Base-by-base conservation (phyloP, 2,113 vertebrate genomes). In the Raja brachyura region DNA sequence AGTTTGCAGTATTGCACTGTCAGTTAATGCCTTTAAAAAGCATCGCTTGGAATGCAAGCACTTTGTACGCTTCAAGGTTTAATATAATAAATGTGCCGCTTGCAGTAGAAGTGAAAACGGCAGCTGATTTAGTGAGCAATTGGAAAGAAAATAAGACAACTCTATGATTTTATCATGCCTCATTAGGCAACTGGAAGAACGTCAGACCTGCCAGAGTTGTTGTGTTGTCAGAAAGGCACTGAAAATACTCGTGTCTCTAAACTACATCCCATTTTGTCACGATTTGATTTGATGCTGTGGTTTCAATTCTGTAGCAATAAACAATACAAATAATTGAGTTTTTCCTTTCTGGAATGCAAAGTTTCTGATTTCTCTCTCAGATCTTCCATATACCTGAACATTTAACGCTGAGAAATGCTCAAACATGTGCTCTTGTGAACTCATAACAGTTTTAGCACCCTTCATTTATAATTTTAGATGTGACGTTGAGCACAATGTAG, bases 141-240 rank as follows among this genome's bases (percentile, higher is more conserved):
- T 85, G 22, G 56, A 85, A 59, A 85, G 81, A 85, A 85, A 85
- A 85, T 85, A 22, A 56, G 81, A 85, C 81, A 85, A 59, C 81
- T 85, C 54, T 28, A 83, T 56, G 79, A 83, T 83, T 83, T 48
- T 54, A 83, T 83, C 79, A 56, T 56, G 48, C 48, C 48, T 85
- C 81, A 59, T 85, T 85, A 59, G 28, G 18, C 54, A 59, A 13
- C 48, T 22, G 59, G 16, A 81, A 81, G 39, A 54, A 81, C 54
- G 78, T 81, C 78, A 81, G 81, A 59, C 56, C 54, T 4, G 10
- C 54, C 56, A 56, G 54, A 59, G 20, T 85, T 85, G 48, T 25
- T 59, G 81, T 11, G 3, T 59, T 59, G 81, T 25, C 81, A 85
- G 22, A 59, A 59, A 13, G 54, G 28, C 20, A 54, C 20, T 81